Conservation (phyloP, 2,797 vertebrate genomes). For the Mus minutoides region DNA sequence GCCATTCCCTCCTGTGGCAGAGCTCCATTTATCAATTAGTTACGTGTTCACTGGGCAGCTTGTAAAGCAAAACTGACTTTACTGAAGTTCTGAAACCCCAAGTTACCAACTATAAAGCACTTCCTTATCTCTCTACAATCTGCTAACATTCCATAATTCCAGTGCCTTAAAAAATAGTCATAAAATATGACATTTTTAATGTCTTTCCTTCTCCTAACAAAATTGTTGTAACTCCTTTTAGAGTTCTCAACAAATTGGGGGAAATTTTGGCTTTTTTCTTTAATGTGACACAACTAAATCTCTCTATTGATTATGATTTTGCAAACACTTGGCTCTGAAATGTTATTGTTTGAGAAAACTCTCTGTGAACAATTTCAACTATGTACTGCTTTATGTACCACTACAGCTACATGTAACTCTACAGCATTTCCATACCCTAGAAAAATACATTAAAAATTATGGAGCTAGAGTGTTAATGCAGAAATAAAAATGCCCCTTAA, state of each 20-base stretch:
- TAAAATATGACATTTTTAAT: neutral
- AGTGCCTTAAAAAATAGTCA: neutral
- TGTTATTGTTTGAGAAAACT: neutral
- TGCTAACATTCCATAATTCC: neutral
- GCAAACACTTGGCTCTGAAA: neutral
- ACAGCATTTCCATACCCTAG: neutral
- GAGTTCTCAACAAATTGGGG: neutral
- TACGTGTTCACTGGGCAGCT: neutral
- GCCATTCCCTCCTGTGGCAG: neutral
- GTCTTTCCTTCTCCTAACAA: neutral
- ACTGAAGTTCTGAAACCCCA: neutral
- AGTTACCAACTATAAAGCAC: conserved; percentile 12
- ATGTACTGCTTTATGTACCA: neutral
- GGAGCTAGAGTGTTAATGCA: neutral
- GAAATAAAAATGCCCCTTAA: conserved; percentile 20
- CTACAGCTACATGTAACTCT: neutral
- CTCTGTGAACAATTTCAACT: neutral
- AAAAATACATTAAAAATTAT: conserved; percentile 13
- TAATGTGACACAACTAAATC: conserved; percentile 8
- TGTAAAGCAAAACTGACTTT: conserved; percentile 23
- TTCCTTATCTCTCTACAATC: neutral
- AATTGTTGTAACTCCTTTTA: neutral
- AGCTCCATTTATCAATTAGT: neutral
- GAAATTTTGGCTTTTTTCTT: neutral
- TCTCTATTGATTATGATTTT: neutral